Base-by-base conservation (phyloP, 2,888 invertebrate species). In the Argyra leucocephala region DNA sequence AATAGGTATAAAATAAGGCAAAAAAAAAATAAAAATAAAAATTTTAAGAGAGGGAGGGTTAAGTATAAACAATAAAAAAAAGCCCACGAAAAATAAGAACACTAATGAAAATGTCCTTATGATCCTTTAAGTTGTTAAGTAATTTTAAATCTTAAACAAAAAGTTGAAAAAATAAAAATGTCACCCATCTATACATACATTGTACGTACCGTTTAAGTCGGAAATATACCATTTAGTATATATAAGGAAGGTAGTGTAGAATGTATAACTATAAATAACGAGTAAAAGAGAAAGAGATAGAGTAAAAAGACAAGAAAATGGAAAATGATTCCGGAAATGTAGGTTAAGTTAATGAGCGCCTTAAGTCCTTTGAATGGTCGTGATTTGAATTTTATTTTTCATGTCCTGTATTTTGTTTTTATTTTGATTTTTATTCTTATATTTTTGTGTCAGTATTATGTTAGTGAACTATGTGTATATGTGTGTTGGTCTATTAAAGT, bases 51-150 rank as follows among this genome's bases (percentile, higher is more conserved):
- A 31, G 6, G 31, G 5, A 31, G 31, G n/a, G n/a, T n/a, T n/a
- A n/a, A n/a, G n/a, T n/a, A n/a, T 31, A 31, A 31, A 31, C 31
- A 31, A 31, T 5, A 31, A 31, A 10, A 31, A 31, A 31, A n/a
- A n/a, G n/a, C n/a, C 10, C 10, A 31, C 31, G 10, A 10, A 31
- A 31, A 31, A 31, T 5, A 48, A 48, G 48, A 48, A 48, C 48
- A 18, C 48, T 48, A 48, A 48, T 48, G 48, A 18, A 48, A 48
- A 18, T 18, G 15, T 48, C 48, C 48, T 48, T 48, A 48, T 48
- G 48, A 48, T 48, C 48, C n/a, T 48, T 48, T 48, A 48, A 48
- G 48, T 48, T 48, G 48, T 48, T 48, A 48, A 48, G 48, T 48
- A 48, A 48, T 48, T 48, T 48, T n/a, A 48, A 48, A 48, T 48